Evolutionary conservation across 2,113 vertebrate genomes (phyloP).

Genomic region (Mustelus asterias): DNA sequence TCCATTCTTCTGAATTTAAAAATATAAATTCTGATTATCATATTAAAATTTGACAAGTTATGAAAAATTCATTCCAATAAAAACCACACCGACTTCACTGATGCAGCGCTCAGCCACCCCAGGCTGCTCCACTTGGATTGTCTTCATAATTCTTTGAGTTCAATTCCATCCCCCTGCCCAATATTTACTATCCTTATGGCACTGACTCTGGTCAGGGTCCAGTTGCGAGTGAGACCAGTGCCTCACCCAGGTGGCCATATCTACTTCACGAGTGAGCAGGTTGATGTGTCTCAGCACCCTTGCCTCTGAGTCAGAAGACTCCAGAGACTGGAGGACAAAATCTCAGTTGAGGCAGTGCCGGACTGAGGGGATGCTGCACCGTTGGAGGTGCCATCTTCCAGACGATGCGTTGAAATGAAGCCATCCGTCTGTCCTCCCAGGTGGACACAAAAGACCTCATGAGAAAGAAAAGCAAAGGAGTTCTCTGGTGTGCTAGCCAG

Average conservation of each 20-base stretch:
- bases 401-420: background rate
- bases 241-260: background rate
- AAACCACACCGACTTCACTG: background rate
- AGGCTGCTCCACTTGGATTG: background rate
- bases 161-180: background rate
- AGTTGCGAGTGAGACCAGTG: background rate
- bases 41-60: background rate
- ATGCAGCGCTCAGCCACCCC: background rate
- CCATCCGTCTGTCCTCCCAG: background rate
- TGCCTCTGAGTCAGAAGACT: background rate
- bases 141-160: background rate
- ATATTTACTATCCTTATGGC: background rate
- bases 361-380: background rate
- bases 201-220: background rate
- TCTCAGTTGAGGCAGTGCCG: background rate
- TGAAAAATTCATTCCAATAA: background rate
- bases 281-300: background rate
- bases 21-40: slow-evolving; percentile 10
- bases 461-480: background rate
- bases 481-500: background rate
- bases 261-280: background rate
- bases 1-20: background rate
- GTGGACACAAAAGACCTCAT: background rate
- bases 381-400: background rate
- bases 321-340: background rate